Base-by-base conservation (phyloP, 2,888 invertebrate species). In the Malacosoma neustria region DNA sequence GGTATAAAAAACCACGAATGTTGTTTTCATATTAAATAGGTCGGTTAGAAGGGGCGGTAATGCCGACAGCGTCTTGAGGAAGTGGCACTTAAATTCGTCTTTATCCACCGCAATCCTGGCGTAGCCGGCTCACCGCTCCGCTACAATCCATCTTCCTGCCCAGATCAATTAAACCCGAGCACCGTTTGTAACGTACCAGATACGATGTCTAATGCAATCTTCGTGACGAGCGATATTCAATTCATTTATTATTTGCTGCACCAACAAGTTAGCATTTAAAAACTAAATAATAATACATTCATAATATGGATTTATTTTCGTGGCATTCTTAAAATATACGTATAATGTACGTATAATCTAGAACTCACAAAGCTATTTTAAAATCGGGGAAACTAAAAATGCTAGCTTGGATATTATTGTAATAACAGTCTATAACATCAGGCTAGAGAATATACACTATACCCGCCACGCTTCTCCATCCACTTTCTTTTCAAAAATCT, bases 61-160 rank as follows among this genome's bases (percentile, higher is more conserved):
- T 36, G 45, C 46, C 47, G 42, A 48, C 51, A 49, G 44, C 57
- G 40, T 57, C 46, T 60, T 56, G 48, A 44, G 55, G 56, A 51
- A 51, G 44, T 50, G 48, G 57, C 57, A 57, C 60, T 57, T 52
- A 65, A 59, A 66, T 64, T 62, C 59, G 54, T 61, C 64, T 57
- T 52, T 61, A 63, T 59, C 60, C 60, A 45, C 58, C 60, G 48
- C 62, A 57, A 42, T 44, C 53, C 49, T 41, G 51, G 43, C 51
- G 41, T 43, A 46, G 41, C 57, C 46, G 43, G 50, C 53, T 46
- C 58, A 51, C 49, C 50, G 48, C 57, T 40, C 45, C 45, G 41
- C 45, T 44, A 51, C 63, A 49, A 73, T 73, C 68, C 67, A 69
- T 73, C 74, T 72, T 63, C 51, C 67, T 57, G 65, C 61, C 65